Conservation (phyloP, 2,797 vertebrate genomes). For the Alosa sapidissima region DNA sequence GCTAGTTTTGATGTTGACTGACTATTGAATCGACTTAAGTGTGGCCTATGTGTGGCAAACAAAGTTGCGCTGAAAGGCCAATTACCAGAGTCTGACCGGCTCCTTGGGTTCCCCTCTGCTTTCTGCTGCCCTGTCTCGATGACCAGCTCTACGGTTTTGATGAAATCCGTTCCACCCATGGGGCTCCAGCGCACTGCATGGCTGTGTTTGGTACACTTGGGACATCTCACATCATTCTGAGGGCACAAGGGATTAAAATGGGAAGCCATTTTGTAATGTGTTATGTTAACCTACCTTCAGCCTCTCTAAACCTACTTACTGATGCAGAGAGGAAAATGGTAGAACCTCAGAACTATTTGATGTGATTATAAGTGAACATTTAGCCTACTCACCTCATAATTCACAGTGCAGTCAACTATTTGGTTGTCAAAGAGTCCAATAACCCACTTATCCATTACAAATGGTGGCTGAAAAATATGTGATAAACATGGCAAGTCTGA, state of each 20-base stretch:
- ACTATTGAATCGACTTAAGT: too few species aligned
- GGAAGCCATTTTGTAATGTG: neutral
- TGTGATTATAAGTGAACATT: neutral
- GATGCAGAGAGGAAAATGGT: neutral
- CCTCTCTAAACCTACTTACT: neutral
- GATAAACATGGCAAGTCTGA: neutral
- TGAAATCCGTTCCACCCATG: conserved; percentile 77
- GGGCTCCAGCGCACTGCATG: conserved; percentile 79
- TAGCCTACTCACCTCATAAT: conserved; percentile 84
- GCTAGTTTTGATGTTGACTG: too few species aligned
- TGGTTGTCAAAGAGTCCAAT: conserved; percentile 84
- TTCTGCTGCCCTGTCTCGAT: conserved; percentile 77
- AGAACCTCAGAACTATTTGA: neutral
- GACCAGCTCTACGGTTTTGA: conserved; percentile 85
- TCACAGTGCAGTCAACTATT: conserved; percentile 87
- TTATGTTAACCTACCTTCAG: neutral
- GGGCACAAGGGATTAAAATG: neutral
- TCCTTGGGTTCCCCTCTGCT: conserved; percentile 70
- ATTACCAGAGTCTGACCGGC: conserved; percentile 82
- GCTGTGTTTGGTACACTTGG: conserved; percentile 83
- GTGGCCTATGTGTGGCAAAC: neutral
- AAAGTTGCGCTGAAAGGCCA: conserved; percentile 14
- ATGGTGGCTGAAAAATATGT: conserved; percentile 84
- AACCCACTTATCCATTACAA: conserved; percentile 99
- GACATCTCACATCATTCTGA: conserved; percentile 88